Evolutionary conservation across 2,797 vertebrate genomes (phyloP), one percentile per base, ranked within the genome.

Genomic region (Salarias fasciatus): DNA sequence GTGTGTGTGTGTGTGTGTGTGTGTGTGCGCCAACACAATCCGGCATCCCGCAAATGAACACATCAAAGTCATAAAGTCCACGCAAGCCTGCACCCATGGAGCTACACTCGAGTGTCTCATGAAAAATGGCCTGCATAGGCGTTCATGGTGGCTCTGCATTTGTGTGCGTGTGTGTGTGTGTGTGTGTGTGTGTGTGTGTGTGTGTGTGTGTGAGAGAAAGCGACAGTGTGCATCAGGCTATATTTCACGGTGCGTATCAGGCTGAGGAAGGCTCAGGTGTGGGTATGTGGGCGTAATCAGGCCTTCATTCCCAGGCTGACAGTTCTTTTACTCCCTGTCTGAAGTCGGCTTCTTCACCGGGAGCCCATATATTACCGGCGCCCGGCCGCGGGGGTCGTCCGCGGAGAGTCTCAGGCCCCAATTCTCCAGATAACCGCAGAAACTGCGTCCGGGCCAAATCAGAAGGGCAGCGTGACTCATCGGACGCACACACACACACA

Each of bases 291-390:
- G 57, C 50, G 78, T 88, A 89, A 92, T 92, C 90, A 89, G 83
- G 50, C 75, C 81, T 82, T 60, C 75, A 84, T 88, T 82, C 72
- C 82, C 76, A 79, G 55, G 71, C 86, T 92, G 91, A 89, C 91
- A 91, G 86, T 81, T 89, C 49, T 83, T 89, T 81, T 82, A 83
- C 79, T 84, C 80, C 67, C 72, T 60, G 72, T 87, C 86, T 91
- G 79, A 82, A 86, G 77, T 75, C 80, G 38, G 72, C 73, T 72
- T 84, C 64, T 80, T 83, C 72, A 75, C 63, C 40, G 82, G 69
- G 35, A 88, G 80, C 79, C 82, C 86, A 88, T 92, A 89, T 83
- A 89, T 91, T 86, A 87, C 81, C 69, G 83, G 40, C 62, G 72
- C 79, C 73, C 54, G 48, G 80, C 69, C 71, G 72, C 60, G 4